Conservation (phyloP, 2,888 invertebrate species). For the Coelopa pilipes region DNA sequence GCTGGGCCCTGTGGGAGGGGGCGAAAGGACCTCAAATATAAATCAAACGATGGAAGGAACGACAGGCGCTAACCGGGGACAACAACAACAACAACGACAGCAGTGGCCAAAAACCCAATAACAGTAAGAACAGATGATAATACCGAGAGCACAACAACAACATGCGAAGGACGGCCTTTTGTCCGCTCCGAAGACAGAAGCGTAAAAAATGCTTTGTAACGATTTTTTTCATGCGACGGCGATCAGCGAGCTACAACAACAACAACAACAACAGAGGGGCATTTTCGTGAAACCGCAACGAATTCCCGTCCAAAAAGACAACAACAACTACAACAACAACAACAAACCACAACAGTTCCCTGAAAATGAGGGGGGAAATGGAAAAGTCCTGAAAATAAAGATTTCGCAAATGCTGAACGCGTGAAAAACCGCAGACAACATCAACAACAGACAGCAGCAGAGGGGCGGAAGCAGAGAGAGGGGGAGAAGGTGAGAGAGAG, state of each 20-base stretch:
- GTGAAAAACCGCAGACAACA: constrained; percentile 24
- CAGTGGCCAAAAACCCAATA: not conserved
- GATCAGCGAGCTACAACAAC: not conserved
- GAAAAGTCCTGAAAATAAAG: not conserved
- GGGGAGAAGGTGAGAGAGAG: too few relatives aligned
- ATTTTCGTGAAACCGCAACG: constrained; percentile 19
- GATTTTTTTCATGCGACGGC: not conserved
- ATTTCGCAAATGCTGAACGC: not conserved
- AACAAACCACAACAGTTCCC: not conserved
- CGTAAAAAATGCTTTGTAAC: not conserved
- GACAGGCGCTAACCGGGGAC: not conserved
- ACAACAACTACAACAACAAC: not conserved
- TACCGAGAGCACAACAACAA: not conserved
- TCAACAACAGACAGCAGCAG: constrained; percentile 8
- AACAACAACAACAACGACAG: not conserved
- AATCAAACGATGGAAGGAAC: not conserved
- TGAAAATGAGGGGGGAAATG: not conserved
- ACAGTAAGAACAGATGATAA: not conserved
- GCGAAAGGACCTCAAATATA: not conserved
- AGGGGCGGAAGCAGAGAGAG: not conserved
- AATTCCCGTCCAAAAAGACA: constrained; percentile 1
- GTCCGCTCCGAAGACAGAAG: not conserved
- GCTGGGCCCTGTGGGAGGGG: not conserved
- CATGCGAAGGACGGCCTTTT: too few relatives aligned
- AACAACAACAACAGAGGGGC: not conserved